Conservation (phyloP, 2,113 vertebrate species). For the Eudyptes chrysolophus region DNA sequence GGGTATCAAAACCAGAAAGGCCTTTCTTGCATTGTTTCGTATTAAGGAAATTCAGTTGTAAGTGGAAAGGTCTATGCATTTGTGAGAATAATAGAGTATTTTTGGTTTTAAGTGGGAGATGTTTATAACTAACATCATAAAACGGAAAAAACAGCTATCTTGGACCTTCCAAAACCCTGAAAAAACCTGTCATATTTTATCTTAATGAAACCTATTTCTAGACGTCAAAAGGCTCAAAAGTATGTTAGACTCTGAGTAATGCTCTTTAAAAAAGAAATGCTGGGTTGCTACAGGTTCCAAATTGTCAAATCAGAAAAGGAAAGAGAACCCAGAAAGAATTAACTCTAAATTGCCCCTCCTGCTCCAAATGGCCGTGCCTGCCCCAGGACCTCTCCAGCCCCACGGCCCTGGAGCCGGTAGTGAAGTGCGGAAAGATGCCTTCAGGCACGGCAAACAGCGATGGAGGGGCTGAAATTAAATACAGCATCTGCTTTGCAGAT, state of each 20-base stretch:
- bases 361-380: neutral
- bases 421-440: neutral
- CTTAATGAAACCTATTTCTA: neutral
- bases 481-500: neutral
- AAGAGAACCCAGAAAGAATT: neutral
- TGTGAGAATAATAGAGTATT: neutral
- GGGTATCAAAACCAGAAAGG: neutral
- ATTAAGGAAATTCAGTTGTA: neutral
- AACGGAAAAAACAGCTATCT: neutral
- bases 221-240: neutral
- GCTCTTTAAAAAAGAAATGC: neutral
- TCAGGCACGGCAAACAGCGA: neutral
- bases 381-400: neutral
- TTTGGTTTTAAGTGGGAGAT: neutral
- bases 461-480: neutral
- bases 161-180: neutral
- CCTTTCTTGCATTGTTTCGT: neutral
- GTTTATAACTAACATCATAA: neutral
- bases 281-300: neutral
- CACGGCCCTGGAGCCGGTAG: accelerated
- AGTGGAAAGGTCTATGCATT: neutral
- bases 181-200: neutral
- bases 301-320: neutral
- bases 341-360: neutral
- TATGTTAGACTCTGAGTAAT: neutral